phyloP scores from a whole-genome alignment of 2,888 invertebrate genomes.

The Trachelus stipa region DNA sequence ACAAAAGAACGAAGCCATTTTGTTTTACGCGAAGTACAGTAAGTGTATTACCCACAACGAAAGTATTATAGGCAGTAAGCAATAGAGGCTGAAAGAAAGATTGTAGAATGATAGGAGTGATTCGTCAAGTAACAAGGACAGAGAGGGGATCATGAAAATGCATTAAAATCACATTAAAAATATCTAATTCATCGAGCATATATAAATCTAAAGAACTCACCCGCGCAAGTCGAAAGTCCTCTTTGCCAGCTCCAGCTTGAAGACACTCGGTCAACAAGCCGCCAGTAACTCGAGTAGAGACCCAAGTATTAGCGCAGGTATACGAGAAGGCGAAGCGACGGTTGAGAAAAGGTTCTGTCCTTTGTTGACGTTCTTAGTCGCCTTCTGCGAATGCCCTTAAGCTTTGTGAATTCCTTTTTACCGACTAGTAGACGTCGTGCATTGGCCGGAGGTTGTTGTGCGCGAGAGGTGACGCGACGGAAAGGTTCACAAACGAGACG shows the following conservation, averaged over 20 bases:
- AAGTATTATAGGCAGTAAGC: not conserved
- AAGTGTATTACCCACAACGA: not conserved
- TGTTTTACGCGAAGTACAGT: not conserved
- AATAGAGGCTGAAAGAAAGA: not conserved
- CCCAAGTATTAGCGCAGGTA: constrained; percentile 11
- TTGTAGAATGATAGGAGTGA: not conserved
- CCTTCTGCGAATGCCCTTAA: not conserved
- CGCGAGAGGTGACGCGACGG: not conserved
- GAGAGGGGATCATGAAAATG: not conserved
- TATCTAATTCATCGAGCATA: not conserved
- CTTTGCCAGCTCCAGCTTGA: constrained; percentile 61
- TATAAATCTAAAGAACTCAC: constrained; percentile 39
- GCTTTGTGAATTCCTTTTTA: not conserved
- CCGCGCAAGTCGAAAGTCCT: constrained; percentile 55
- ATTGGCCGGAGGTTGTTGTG: not conserved
- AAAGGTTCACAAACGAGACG: not conserved
- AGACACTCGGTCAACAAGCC: constrained; percentile 33
- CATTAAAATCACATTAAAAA: constrained; percentile 10
- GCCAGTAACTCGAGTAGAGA: not conserved
- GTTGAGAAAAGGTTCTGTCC: not conserved
- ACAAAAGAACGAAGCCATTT: not conserved
- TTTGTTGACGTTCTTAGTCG: constrained; percentile 15
- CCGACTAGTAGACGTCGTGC: not conserved
- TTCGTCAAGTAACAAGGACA: no score
- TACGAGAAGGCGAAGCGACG: constrained; percentile 16